phyloP scores from a whole-genome alignment of 2,113 vertebrate genomes.

The Catharus bicknelli region DNA sequence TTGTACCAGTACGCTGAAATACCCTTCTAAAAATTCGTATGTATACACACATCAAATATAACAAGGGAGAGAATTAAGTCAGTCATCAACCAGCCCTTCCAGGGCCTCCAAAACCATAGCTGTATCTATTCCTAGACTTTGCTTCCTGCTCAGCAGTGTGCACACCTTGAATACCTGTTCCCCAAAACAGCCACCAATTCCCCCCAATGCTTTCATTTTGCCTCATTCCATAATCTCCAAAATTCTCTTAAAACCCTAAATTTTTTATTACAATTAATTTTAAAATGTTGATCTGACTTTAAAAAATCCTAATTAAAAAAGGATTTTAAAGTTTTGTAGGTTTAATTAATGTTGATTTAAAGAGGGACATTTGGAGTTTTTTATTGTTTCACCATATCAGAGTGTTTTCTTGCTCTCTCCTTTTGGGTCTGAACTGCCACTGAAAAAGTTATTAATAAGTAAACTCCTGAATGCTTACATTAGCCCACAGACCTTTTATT shows the following conservation, averaged over 20 bases:
- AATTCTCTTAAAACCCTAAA: background rate
- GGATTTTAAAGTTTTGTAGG: background rate
- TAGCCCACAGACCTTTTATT: conserved; percentile 49
- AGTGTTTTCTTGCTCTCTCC: conserved; percentile 5
- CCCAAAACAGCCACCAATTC: background rate
- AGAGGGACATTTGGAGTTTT: conserved; percentile 18
- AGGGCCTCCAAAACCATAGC: background rate
- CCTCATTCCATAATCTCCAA: background rate
- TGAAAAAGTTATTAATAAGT: conserved; percentile 51
- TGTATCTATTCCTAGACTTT: background rate
- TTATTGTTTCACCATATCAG: conserved; percentile 18
- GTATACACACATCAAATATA: background rate
- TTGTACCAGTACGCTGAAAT: background rate
- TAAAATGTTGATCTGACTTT: background rate
- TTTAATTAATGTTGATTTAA: conserved; percentile 22
- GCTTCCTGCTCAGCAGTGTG: background rate
- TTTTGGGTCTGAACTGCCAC: conserved; percentile 27
- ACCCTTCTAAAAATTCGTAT: background rate
- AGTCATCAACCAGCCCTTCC: background rate
- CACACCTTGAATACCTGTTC: background rate
- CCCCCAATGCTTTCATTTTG: background rate
- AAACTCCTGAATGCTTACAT: conserved; percentile 56
- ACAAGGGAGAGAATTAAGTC: background rate
- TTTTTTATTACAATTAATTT: background rate
- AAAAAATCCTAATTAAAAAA: background rate